phyloP scores from a whole-genome alignment of 2,797 vertebrate genomes.

The Falco concolor region DNA sequence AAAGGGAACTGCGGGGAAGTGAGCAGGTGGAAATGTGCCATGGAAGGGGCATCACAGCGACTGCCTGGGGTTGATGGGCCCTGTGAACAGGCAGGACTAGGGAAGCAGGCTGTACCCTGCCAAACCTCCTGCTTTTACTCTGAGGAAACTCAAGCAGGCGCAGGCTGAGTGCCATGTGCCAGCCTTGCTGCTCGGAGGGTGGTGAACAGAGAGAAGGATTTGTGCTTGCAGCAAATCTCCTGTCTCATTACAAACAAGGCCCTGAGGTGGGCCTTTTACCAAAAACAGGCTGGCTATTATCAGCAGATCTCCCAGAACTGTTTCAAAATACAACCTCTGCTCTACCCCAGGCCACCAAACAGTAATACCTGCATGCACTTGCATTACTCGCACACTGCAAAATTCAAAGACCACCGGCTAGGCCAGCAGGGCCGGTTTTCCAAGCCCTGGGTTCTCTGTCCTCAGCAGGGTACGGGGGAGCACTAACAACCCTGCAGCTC shows the following conservation, averaged over 20 bases:
- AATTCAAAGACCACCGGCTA: neutral
- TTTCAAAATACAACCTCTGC: neutral
- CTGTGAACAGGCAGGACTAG: neutral
- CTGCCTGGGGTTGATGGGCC: fast-evolving
- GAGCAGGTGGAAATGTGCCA: fast-evolving
- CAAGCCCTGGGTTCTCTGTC: neutral
- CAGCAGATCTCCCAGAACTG: neutral
- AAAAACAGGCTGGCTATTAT: neutral
- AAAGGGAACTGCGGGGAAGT: neutral
- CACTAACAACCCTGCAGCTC: neutral
- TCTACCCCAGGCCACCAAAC: neutral
- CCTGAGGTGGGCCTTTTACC: neutral
- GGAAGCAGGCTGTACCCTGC: neutral
- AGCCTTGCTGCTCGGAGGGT: neutral
- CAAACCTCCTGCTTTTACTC: neutral
- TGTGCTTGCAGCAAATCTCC: neutral
- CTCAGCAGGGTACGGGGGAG: neutral
- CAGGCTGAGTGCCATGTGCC: neutral
- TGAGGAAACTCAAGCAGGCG: neutral
- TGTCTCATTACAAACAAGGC: neutral
- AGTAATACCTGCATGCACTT: neutral
- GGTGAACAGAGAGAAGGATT: neutral
- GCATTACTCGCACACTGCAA: neutral
- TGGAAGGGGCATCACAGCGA: neutral
- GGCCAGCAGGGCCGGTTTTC: slow-evolving; percentile 28